These are phyloP conservation scores for Muscina levida DNA, from an alignment of 2,888 invertebrate species.

Conservation along the genomic window DNA sequence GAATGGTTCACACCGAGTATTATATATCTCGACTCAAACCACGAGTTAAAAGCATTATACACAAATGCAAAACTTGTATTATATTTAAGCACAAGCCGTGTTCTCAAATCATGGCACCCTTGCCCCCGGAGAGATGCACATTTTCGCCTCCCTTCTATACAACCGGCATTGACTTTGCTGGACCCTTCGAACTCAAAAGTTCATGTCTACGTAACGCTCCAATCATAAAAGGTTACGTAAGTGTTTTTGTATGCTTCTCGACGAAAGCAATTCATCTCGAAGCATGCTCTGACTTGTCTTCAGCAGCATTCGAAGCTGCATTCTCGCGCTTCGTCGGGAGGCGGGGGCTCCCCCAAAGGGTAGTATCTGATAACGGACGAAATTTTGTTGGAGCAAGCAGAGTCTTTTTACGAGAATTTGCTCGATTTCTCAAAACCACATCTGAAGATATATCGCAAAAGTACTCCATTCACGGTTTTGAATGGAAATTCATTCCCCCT, in stretches of 20 bases:
- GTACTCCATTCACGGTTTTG: slow-evolving; percentile 39
- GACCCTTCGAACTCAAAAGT: slow-evolving; percentile 29
- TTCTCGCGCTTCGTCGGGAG: no score
- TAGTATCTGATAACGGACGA: slow-evolving; percentile 36
- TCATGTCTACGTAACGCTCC: background rate
- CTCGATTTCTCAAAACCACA: background rate
- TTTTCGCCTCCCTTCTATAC: slow-evolving; percentile 2
- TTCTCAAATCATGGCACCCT: no score
- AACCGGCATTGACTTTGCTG: no score
- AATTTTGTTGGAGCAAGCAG: slow-evolving; percentile 42
- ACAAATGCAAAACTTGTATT: slow-evolving; percentile 11
- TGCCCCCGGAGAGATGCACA: no score
- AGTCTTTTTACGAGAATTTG: no score
- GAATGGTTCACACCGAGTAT: slow-evolving; percentile 36
- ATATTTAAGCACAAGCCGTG: slow-evolving; percentile 23
- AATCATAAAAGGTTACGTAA: background rate
- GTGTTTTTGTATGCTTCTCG: no score
- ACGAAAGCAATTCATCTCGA: no score
- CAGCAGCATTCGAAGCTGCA: no score
- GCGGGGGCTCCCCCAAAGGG: slow-evolving; percentile 28
- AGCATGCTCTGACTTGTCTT: no score
- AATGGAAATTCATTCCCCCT: slow-evolving; percentile 46
- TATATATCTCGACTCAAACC: slow-evolving; percentile 30
- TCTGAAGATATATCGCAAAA: slow-evolving; percentile 9
- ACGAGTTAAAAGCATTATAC: slow-evolving; percentile 15